phyloP scores from a whole-genome alignment of 2,113 vertebrate species.

The Sminthopsis crassicaudata region DNA sequence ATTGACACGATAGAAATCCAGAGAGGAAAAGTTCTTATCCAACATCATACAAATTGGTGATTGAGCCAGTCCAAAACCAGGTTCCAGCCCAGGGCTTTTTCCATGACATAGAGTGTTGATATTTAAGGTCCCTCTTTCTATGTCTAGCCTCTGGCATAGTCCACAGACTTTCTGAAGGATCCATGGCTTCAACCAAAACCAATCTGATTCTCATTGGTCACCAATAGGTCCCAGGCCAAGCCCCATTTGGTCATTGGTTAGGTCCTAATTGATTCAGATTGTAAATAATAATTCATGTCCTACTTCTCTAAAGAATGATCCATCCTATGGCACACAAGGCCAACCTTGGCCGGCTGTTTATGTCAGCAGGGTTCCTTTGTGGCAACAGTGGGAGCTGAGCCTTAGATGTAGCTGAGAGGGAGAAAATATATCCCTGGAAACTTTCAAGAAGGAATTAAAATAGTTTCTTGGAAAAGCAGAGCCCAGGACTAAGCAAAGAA shows the following conservation, averaged over 20 bases:
- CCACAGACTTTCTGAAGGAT: neutral
- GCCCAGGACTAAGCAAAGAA: neutral
- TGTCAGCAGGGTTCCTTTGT: neutral
- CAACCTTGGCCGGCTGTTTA: neutral
- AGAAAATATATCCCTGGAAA: neutral
- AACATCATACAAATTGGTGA: neutral
- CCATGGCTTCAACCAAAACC: neutral
- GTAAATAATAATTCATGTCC: neutral
- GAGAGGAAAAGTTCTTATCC: neutral
- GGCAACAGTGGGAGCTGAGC: neutral
- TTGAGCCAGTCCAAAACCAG: neutral
- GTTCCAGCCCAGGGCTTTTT: neutral
- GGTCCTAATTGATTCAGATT: too few species aligned
- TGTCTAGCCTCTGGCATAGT: neutral
- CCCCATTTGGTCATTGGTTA: too few species aligned
- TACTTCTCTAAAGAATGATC: neutral
- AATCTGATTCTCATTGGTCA: too few species aligned
- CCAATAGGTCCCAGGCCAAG: too few species aligned
- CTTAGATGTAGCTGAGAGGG: neutral
- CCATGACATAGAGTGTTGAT: neutral
- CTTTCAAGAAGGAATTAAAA: neutral
- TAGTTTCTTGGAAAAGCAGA: neutral
- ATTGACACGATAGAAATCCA: neutral
- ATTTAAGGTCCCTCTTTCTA: neutral
- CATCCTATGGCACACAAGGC: neutral